These are phyloP conservation scores for Hirtodrosophila confusa DNA, from an alignment of 2,888 invertebrate genomes.

Conservation along the genomic window DNA sequence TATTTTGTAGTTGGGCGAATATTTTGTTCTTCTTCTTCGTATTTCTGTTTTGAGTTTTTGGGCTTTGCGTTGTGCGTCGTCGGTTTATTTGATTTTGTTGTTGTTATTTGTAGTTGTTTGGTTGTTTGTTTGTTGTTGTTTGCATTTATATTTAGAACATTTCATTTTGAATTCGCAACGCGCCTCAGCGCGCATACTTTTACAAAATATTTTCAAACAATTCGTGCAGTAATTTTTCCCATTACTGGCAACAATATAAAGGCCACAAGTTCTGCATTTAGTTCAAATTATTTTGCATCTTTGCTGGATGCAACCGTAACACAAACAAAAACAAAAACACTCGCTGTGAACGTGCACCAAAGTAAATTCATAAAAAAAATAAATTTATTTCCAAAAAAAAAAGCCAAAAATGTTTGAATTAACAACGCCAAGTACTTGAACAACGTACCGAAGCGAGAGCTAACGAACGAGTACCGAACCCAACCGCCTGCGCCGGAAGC, in stretches of 20 bases:
- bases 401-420: slow-evolving; percentile 18
- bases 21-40: slow-evolving; percentile 2
- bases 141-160: slow-evolving; percentile 72
- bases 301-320: slow-evolving; percentile 10
- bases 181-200: slow-evolving; percentile 64
- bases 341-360: slow-evolving; percentile 53
- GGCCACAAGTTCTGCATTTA: no score
- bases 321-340: slow-evolving; percentile 26
- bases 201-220: slow-evolving; percentile 56
- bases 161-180: slow-evolving; percentile 72
- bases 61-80: slow-evolving; percentile 29
- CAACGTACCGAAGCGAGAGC: slow-evolving; percentile 54
- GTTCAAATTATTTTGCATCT: not conserved
- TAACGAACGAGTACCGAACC: slow-evolving; percentile 44
- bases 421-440: slow-evolving; percentile 24
- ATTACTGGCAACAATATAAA: slow-evolving; percentile 7
- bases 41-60: slow-evolving; percentile 26
- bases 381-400: slow-evolving; percentile 7
- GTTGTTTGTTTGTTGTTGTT: slow-evolving; percentile 63
- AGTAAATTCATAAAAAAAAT: slow-evolving; percentile 13
- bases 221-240: slow-evolving; percentile 48
- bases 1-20: slow-evolving; percentile 1
- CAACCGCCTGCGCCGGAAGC: slow-evolving; percentile 80
- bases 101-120: slow-evolving; percentile 32
- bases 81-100: slow-evolving; percentile 28